Conservation (phyloP, 2,888 invertebrate genomes). For the Tortricodes alternella region DNA sequence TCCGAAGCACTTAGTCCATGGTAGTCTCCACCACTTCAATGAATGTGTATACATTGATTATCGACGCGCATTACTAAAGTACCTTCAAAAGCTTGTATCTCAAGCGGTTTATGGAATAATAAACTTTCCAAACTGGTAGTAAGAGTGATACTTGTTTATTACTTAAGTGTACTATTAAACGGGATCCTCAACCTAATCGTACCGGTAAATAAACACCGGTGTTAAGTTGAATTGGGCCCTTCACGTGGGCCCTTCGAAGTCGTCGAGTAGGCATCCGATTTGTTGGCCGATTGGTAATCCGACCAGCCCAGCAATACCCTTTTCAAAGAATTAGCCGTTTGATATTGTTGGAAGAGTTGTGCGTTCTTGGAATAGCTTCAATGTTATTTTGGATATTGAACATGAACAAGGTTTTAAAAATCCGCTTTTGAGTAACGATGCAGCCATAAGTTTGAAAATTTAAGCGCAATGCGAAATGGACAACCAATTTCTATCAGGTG, state of each 20-base stretch:
- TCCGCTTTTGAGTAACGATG: not conserved
- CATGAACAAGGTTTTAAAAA: not conserved
- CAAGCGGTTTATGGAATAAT: no score
- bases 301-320: not conserved
- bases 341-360: conserved; percentile 9
- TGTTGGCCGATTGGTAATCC: conserved; percentile 12
- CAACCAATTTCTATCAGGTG: no score
- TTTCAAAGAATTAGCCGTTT: conserved; percentile 7
- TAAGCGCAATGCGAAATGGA: no score
- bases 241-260: not conserved
- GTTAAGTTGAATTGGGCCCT: not conserved
- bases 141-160: no score
- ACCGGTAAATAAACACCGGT: conserved; percentile 6
- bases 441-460: not conserved
- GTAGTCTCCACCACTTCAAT: no score
- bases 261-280: conserved; percentile 7
- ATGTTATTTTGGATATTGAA: not conserved
- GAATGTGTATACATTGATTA: no score
- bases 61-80: no score
- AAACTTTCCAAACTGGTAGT: no score
- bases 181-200: conserved; percentile 17
- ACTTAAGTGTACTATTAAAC: not conserved
- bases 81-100: no score
- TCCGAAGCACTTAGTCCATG: no score
- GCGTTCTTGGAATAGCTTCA: conserved; percentile 5